Evolutionary conservation across 2,888 invertebrate genomes (phyloP).

Genomic region (Cephus rjabovi): DNA sequence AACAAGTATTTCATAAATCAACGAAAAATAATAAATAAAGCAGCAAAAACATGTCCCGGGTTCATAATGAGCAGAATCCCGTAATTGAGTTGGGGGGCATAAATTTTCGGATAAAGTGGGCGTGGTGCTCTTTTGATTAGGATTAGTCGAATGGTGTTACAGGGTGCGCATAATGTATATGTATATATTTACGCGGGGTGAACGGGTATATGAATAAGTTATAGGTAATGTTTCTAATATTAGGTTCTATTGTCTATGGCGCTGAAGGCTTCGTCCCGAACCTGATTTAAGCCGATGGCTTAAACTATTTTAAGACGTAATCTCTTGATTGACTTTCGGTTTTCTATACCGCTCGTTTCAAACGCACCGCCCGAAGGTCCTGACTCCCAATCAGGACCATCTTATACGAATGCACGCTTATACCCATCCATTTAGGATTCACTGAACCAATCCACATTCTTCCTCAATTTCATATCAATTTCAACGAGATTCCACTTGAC

Average conservation of each 20-base stretch:
- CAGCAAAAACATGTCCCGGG: slow-evolving; percentile 7
- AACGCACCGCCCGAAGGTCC: background rate
- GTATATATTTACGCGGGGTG: background rate
- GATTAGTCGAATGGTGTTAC: slow-evolving; percentile 17
- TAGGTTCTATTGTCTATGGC: slow-evolving; percentile 17
- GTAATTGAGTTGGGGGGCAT: slow-evolving; percentile 38
- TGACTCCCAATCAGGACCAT: background rate
- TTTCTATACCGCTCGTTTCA: slow-evolving; percentile 5
- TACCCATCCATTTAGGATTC: background rate
- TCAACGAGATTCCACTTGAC: background rate
- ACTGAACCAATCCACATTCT: background rate
- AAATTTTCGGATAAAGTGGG: slow-evolving; percentile 43
- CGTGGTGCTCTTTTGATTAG: slow-evolving; percentile 30
- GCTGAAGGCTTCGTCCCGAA: slow-evolving; percentile 11
- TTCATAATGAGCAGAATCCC: slow-evolving; percentile 24
- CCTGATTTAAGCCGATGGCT: slow-evolving; percentile 17
- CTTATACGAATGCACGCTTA: background rate
- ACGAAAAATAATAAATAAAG: slow-evolving; percentile 16
- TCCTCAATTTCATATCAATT: background rate
- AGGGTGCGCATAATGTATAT: background rate
- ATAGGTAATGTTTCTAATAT: slow-evolving; percentile 21
- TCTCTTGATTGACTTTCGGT: slow-evolving; percentile 19
- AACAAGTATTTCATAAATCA: slow-evolving; percentile 25
- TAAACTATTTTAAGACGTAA: slow-evolving; percentile 7
- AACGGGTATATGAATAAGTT: slow-evolving; percentile 17